Conservation (phyloP, 1,140 invertebrate species). For the Campoletis sonorensis region DNA sequence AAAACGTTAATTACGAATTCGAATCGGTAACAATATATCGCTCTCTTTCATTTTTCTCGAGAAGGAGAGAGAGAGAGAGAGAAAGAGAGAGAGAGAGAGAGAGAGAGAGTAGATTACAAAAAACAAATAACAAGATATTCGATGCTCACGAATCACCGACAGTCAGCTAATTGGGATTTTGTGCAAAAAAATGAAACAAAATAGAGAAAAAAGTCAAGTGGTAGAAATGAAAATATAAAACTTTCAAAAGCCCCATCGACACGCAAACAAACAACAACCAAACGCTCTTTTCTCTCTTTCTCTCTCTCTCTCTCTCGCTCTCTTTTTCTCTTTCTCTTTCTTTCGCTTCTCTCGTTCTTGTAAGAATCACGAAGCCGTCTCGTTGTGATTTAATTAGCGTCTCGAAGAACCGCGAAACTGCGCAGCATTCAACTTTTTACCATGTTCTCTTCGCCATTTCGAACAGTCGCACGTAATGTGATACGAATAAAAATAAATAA, state of each 20-base stretch:
- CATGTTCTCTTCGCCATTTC: neutral
- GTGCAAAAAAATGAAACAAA: neutral
- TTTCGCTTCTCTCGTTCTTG: neutral
- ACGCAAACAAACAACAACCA: conserved; percentile 24
- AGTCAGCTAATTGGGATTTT: conserved; percentile 39
- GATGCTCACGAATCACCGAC: neutral
- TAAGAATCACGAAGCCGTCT: neutral
- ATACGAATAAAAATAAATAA: too few species aligned
- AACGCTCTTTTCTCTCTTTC: neutral
- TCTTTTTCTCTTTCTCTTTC: neutral
- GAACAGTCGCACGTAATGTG: neutral
- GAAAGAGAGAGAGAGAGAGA: conserved; percentile 60
- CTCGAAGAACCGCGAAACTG: conserved; percentile 33
- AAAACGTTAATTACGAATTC: conserved; percentile 64
- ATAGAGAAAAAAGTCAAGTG: too few species aligned
- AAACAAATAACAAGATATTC: conserved; percentile 13
- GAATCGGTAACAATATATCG: conserved; percentile 52
- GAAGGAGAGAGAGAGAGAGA: conserved; percentile 60
- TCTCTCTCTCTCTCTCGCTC: neutral
- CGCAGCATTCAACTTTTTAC: neutral
- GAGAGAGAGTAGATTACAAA: conserved; percentile 67
- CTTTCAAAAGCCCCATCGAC: conserved; percentile 29
- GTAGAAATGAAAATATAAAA: neutral
- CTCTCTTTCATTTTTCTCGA: conserved; percentile 23
- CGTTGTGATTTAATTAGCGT: conserved; percentile 43